A percentile compares a stretch with the other conserved stretches of the same genome.
phyloP scores from a whole-genome alignment of 2,888 invertebrate species.

The Sarcophaga rosellei region DNA sequence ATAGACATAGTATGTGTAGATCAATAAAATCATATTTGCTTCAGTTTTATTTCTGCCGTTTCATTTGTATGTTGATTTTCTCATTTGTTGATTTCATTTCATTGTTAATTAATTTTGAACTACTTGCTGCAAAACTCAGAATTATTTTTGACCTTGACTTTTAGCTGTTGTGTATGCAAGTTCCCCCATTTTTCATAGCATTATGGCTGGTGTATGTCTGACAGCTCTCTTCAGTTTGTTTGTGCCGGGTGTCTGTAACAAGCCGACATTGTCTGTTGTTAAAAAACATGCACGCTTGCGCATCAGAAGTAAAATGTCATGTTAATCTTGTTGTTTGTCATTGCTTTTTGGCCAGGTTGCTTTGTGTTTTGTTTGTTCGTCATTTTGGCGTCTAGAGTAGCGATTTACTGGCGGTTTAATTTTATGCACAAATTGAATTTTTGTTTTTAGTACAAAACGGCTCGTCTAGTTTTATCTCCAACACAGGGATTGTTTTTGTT shows the following conservation, averaged over 20 bases:
- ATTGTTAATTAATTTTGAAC: no score
- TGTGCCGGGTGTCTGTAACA: constrained; percentile 5
- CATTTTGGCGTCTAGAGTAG: no score
- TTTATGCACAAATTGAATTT: no score
- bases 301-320: constrained; percentile 61
- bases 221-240: neutral
- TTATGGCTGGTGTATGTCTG: neutral
- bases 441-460: constrained; percentile 4
- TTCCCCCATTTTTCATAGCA: neutral
- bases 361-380: neutral
- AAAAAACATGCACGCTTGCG: constrained; percentile 59
- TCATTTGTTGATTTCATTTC: no score
- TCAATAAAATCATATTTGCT: no score
- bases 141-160: constrained; percentile 50
- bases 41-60: no score
- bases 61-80: no score
- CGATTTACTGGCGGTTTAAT: constrained; percentile 36
- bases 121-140: neutral
- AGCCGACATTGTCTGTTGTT: constrained; percentile 48
- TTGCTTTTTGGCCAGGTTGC: constrained; percentile 10
- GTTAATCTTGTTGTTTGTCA: constrained; percentile 53
- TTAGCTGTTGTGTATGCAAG: constrained; percentile 41
- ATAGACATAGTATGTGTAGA: no score
- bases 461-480: no score
- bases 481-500: neutral